A percentile compares a stretch with the other conserved stretches of the same genome.
Conservation (phyloP, 2,113 vertebrate species). For the Ceratotherium simum region DNA sequence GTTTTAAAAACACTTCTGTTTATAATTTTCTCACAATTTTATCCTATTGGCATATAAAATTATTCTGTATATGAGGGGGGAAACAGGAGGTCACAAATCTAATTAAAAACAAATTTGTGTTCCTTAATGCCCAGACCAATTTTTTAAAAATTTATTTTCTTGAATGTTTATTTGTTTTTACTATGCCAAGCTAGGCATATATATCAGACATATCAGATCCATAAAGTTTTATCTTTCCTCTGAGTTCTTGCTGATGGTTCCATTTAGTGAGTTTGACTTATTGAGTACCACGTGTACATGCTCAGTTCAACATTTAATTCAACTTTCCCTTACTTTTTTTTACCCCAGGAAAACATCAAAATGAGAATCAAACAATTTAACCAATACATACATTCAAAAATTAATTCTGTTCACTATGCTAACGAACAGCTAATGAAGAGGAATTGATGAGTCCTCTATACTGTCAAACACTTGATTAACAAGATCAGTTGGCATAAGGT, state of each 20-base stretch:
- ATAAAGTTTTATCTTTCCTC: neutral
- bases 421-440: neutral
- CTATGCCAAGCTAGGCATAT: neutral
- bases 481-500: neutral
- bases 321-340: constrained; percentile 13
- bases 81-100: neutral
- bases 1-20: constrained; percentile 41
- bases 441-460: neutral
- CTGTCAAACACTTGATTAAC: neutral
- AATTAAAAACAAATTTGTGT: constrained; percentile 41
- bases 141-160: constrained; percentile 37
- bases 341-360: neutral
- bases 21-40: constrained; percentile 51
- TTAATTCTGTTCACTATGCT: neutral
- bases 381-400: constrained; percentile 26
- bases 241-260: neutral
- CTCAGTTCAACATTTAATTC: neutral
- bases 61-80: neutral
- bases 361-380: constrained; percentile 29
- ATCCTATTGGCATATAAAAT: constrained; percentile 33
- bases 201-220: neutral
- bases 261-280: neutral
- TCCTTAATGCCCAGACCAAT: neutral
- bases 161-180: constrained; percentile 52
- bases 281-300: neutral